Evolutionary conservation across 2,113 vertebrate species (phyloP), one percentile per base, ranked within the genome.

Genomic region (Hoplias malabaricus): DNA sequence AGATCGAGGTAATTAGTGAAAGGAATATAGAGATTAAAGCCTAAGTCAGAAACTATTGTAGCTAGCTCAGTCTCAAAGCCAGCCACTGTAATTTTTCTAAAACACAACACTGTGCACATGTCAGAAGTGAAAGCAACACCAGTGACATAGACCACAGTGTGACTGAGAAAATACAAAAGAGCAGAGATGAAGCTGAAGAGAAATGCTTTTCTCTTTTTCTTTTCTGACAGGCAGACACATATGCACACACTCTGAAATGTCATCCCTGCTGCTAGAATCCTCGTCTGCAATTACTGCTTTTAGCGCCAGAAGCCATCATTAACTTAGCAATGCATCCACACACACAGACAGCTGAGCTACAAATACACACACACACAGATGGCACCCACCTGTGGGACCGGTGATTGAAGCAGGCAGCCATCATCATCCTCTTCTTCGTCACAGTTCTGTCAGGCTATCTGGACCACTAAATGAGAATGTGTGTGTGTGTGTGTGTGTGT

Each of bases 291-390:
- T 75, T 75, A 65, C 43, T 65, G 29, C 31, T 43, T 75, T 65
- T 36, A 31, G 73, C 40, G 43, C 77, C 59, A 65, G 59, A 65
- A 72, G 69, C 43, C 48, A 66, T 79, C 59, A 79, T 79, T 79
- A 79, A 53, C 61, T 79, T 31, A 54, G 77, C 42, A 79, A 79
- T 73, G 42, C 59, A 66, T 72, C 68, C 53, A 42, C 69, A 72
- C 69, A 72, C 69, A 23, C 16, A 59, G 66, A 65, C 76, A 79
- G 77, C 69, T 78, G 68, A 40, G 12, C 23, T 11, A 48, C 70
- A 36, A 33, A 76, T 11, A 54, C 62, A 54, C 27, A 19, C 57
- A 31, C 25, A 29, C 57, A 29, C 38, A 48, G 50, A 59, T 65
- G n/a, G 33, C 65, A 68, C 65, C 25, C 65, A 68, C 67, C 21